Conservation (phyloP, 2,888 invertebrate genomes). For the Drosophila emarginata region DNA sequence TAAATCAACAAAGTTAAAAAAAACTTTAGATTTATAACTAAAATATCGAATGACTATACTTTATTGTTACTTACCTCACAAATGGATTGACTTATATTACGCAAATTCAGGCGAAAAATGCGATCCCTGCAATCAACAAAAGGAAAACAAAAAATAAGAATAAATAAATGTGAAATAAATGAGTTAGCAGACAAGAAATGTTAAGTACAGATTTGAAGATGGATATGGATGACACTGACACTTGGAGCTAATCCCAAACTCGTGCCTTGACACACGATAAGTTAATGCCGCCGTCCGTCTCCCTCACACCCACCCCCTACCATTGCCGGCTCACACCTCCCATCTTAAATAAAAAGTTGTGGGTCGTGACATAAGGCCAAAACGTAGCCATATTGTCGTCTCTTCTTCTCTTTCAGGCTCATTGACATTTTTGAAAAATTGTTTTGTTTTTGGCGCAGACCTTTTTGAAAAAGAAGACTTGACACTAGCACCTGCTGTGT, state of each 20-base stretch:
- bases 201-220: conserved; percentile 1
- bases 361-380: conserved; percentile 10
- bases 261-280: conserved; percentile 67
- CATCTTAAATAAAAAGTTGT: background rate
- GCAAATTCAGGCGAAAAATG: conserved; percentile 86
- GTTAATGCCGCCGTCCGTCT: conserved; percentile 57
- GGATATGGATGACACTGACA: conserved; percentile 36
- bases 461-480: conserved; percentile 10
- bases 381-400: background rate
- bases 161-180: conserved; percentile 47
- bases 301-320: conserved; percentile 1
- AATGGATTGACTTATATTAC: conserved; percentile 87
- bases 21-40: no score
- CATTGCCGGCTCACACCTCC: no score
- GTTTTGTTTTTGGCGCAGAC: no score
- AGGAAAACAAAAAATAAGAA: conserved; percentile 41
- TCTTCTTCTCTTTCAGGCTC: conserved; percentile 16
- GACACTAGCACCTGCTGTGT: conserved; percentile 51
- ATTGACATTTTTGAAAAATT: conserved; percentile 62
- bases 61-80: conserved; percentile 85
- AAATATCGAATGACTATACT: no score
- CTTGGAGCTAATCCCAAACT: conserved; percentile 65
- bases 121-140: conserved; percentile 87
- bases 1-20: no score
- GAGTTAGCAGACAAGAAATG: conserved; percentile 11